Evolutionary conservation across 2,113 vertebrate genomes (phyloP).

Genomic region (Cryptotis parvus): DNA sequence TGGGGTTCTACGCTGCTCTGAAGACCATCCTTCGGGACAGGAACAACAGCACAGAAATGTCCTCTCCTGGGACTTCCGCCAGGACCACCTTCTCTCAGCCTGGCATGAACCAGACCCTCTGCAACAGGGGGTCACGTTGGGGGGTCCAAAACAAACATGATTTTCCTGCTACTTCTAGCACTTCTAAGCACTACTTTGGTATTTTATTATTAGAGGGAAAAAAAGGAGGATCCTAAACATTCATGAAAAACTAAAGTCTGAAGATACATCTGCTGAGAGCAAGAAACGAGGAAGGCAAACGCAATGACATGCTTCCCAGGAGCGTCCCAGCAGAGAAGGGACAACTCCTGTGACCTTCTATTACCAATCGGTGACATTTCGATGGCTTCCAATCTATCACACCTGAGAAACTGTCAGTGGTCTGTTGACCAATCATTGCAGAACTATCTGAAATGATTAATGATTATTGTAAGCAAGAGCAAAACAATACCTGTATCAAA

Average conservation of each 20-base stretch:
- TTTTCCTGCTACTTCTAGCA: constrained; percentile 58
- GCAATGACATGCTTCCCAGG: constrained; percentile 24
- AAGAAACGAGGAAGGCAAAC: constrained; percentile 34
- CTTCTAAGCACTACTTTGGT: constrained; percentile 59
- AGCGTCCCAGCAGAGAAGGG: background rate
- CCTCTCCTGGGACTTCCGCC: background rate
- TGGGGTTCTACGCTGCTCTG: constrained; percentile 42
- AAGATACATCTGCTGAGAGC: constrained; percentile 30
- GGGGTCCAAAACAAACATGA: constrained; percentile 56
- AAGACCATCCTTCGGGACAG: constrained; percentile 77
- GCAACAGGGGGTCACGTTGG: constrained; percentile 35
- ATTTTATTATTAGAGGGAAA: constrained; percentile 59
- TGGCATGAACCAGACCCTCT: constrained; percentile 37
- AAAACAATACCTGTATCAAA: background rate
- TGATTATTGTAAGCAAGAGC: constrained; percentile 55
- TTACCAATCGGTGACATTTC: background rate
- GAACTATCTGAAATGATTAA: constrained; percentile 54
- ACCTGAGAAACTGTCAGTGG: background rate
- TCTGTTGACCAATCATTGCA: background rate
- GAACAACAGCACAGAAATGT: background rate
- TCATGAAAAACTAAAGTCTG: constrained; percentile 44
- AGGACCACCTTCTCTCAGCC: background rate
- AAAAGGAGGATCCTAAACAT: constrained; percentile 29
- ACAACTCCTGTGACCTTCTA: background rate
- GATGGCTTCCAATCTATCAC: background rate